Evolutionary conservation across 2,888 invertebrate species (phyloP).

Genomic region (Eristalis arbustorum): DNA sequence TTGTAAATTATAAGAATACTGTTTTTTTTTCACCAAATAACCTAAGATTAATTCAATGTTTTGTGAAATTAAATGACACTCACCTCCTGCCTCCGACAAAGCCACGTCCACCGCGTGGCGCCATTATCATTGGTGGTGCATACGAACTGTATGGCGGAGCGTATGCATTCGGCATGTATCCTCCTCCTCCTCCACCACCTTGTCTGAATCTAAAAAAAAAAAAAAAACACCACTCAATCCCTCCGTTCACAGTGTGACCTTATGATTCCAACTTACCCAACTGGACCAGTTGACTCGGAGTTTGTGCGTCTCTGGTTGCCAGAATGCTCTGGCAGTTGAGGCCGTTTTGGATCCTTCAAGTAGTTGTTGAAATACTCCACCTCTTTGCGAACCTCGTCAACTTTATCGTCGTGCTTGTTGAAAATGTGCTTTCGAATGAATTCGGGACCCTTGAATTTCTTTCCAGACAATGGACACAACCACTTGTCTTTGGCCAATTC

Average conservation of each 20-base stretch:
- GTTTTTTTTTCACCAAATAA: constrained; percentile 36
- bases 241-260: background rate
- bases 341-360: constrained; percentile 94
- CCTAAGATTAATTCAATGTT: background rate
- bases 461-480: constrained; percentile 98
- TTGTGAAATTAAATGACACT: constrained; percentile 19
- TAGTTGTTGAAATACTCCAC: constrained; percentile 99
- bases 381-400: constrained; percentile 98
- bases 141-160: constrained; percentile 81
- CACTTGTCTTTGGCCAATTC: constrained; percentile 99
- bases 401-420: constrained; percentile 97
- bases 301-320: constrained; percentile 78
- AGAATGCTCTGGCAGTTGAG: constrained; percentile 94
- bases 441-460: constrained; percentile 99
- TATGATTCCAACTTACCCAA: constrained; percentile 34
- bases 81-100: constrained; percentile 76
- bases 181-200: constrained; percentile 39
- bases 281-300: constrained; percentile 74
- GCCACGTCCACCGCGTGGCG: constrained; percentile 81
- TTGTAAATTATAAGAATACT: constrained; percentile 40
- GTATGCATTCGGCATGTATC: constrained; percentile 78
- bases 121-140: constrained; percentile 81
- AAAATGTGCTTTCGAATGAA: constrained; percentile 99
- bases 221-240: background rate
- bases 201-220: constrained; percentile 74